Percentiles rank a stretch among this genome's conserved stretches.
Conservation (phyloP, 1,140 invertebrate genomes). For the Drosophila nigrodunni region DNA sequence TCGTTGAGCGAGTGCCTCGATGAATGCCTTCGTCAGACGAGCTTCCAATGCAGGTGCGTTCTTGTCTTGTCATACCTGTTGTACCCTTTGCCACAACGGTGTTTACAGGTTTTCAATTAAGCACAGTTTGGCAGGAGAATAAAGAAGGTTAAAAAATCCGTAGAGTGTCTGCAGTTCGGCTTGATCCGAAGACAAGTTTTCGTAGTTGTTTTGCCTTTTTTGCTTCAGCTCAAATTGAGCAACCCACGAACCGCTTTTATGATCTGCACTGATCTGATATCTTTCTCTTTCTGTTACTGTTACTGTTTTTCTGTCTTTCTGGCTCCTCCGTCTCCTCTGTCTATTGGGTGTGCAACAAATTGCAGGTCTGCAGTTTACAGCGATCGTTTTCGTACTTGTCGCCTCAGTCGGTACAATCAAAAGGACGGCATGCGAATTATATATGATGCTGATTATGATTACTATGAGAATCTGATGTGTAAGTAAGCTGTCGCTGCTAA, state of each 20-base stretch:
- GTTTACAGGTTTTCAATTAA: no score
- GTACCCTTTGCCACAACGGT: slow-evolving; percentile 4
- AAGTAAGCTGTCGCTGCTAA: slow-evolving; percentile 85
- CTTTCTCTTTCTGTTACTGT: slow-evolving; percentile 10
- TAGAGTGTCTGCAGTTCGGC: background rate
- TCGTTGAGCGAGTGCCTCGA: slow-evolving; percentile 95
- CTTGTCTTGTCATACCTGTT: slow-evolving; percentile 9
- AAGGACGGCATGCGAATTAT: slow-evolving; percentile 94
- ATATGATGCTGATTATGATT: slow-evolving; percentile 95
- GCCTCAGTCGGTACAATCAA: slow-evolving; percentile 93
- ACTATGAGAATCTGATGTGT: slow-evolving; percentile 96
- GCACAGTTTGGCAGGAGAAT: no score
- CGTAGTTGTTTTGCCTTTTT: slow-evolving; percentile 23
- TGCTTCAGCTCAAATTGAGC: background rate
- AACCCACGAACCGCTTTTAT: slow-evolving; percentile 24
- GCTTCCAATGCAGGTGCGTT: slow-evolving; percentile 90
- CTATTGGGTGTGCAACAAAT: slow-evolving; percentile 53
- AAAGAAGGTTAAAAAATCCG: no score
- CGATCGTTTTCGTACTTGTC: slow-evolving; percentile 92
- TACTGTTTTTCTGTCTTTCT: background rate
- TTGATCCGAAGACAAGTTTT: background rate
- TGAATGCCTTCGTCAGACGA: slow-evolving; percentile 93
- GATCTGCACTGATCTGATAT: slow-evolving; percentile 24
- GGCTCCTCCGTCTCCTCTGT: background rate
- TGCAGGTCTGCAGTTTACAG: slow-evolving; percentile 92